These are phyloP conservation scores for Epicauta chinensis DNA, from an alignment of 1,140 invertebrate species.

Conservation along the genomic window DNA sequence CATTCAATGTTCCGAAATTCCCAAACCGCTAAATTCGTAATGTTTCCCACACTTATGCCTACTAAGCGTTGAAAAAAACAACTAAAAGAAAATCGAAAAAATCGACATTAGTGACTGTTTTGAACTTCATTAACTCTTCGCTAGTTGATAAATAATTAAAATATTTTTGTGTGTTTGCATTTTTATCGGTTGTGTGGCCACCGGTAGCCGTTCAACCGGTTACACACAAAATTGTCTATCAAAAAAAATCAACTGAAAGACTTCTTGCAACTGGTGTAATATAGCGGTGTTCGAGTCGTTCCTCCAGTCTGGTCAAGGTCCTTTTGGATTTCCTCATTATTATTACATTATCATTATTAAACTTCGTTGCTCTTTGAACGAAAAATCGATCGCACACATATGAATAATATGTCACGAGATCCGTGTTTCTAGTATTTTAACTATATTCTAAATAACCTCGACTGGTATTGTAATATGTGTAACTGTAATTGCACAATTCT, in stretches of 20 bases:
- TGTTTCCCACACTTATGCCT: too few species aligned
- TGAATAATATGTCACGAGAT: background rate
- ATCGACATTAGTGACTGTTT: too few species aligned
- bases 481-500: conserved; percentile 9
- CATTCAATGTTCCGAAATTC: too few species aligned
- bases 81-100: too few species aligned
- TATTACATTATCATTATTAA: background rate
- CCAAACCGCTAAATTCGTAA: too few species aligned
- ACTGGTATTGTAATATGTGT: background rate
- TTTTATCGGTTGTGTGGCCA: conserved; percentile 11
- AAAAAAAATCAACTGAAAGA: too few species aligned
- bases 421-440: conserved; percentile 4
- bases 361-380: too few species aligned
- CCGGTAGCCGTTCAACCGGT: conserved; percentile 12
- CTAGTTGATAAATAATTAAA: conserved; percentile 11
- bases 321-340: background rate
- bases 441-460: background rate
- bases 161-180: conserved; percentile 10
- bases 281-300: conserved; percentile 2
- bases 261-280: conserved; percentile 3
- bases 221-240: conserved; percentile 9
- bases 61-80: too few species aligned
- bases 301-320: conserved; percentile 7
- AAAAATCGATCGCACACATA: too few species aligned
- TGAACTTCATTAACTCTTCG: background rate